Percentiles rank a stretch among this genome's conserved stretches.
Conservation (phyloP, 1,140 invertebrate species). For the Wasmannia auropunctata region DNA sequence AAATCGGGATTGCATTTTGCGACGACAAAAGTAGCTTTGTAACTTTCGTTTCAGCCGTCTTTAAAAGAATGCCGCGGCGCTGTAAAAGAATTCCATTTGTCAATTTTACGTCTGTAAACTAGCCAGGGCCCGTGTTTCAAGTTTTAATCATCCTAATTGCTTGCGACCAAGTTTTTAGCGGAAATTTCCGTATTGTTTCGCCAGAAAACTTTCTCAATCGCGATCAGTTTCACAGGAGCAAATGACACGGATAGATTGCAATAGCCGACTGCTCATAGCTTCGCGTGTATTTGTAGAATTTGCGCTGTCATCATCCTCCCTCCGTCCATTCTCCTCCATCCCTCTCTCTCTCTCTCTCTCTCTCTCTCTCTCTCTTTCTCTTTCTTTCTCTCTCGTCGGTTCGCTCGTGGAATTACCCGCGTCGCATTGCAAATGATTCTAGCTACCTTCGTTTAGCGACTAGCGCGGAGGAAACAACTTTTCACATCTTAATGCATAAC, state of each 20-base stretch:
- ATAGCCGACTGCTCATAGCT: slow-evolving; percentile 17
- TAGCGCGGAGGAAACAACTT: slow-evolving; percentile 51
- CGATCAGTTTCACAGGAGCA: slow-evolving; percentile 1
- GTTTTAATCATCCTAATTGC: slow-evolving; percentile 3
- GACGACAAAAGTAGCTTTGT: background rate
- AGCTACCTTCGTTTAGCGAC: slow-evolving; percentile 50
- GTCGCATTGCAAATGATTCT: slow-evolving; percentile 56
- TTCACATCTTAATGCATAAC: slow-evolving; percentile 58
- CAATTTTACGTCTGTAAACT: background rate
- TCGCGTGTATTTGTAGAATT: slow-evolving; percentile 43
- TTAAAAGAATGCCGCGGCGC: background rate
- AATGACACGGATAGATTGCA: slow-evolving; percentile 45
- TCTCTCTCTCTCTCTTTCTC: too few species aligned
- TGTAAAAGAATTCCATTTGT: background rate
- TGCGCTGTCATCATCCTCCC: background rate
- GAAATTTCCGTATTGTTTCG: slow-evolving; percentile 21
- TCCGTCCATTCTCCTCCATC: background rate
- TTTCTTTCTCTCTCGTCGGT: background rate
- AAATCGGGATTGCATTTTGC: background rate
- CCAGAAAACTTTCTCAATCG: background rate
- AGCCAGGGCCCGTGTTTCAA: background rate
- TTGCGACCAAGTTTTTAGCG: background rate
- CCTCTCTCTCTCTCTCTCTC: background rate
- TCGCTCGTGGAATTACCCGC: slow-evolving; percentile 32
- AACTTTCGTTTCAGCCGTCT: background rate